Percentiles rank a stretch among this genome's conserved stretches.
Evolutionary conservation across 2,888 invertebrate species (phyloP).

Genomic region (Philopedon plagiatum): DNA sequence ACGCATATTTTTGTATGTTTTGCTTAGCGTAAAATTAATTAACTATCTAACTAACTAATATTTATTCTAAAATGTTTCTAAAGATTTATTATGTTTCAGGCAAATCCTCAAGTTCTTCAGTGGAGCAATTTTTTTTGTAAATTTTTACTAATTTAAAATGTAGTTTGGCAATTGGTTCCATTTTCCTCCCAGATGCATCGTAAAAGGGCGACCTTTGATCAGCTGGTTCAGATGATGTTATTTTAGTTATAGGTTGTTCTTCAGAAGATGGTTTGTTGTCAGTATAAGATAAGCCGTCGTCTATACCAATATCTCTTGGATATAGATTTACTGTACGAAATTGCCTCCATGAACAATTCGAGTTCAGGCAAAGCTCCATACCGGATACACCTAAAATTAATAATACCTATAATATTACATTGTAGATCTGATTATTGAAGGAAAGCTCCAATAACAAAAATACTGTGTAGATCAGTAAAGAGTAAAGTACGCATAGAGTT

Average conservation of each 20-base stretch:
- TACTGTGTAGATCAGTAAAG: too few relatives aligned
- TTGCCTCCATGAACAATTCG: conserved; percentile 90
- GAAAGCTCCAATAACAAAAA: too few relatives aligned
- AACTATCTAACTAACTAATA: too few relatives aligned
- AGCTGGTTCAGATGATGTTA: conserved; percentile 87
- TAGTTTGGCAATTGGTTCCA: conserved; percentile 90
- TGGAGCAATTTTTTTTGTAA: conserved; percentile 79
- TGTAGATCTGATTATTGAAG: too few relatives aligned
- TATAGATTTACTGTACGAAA: conserved; percentile 86
- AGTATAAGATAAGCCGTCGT: conserved; percentile 89
- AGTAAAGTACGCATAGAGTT: too few relatives aligned
- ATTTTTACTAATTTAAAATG: conserved; percentile 83
- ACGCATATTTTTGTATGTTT: too few relatives aligned
- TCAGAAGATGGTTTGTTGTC: conserved; percentile 86
- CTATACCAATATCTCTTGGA: conserved; percentile 95
- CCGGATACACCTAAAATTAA: conserved; percentile 75
- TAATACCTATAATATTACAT: too few relatives aligned
- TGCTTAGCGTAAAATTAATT: too few relatives aligned
- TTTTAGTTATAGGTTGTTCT: conserved; percentile 79
- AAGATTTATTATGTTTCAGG: neutral
- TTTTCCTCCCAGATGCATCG: conserved; percentile 78
- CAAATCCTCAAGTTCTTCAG: neutral
- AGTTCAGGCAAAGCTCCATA: conserved; percentile 83
- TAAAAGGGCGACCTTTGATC: conserved; percentile 92
- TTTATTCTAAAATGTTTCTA: too few relatives aligned